Base-by-base conservation (phyloP, 37 sponge, comb jelly and placozoan species). In the Petrosia ficiformis region DNA sequence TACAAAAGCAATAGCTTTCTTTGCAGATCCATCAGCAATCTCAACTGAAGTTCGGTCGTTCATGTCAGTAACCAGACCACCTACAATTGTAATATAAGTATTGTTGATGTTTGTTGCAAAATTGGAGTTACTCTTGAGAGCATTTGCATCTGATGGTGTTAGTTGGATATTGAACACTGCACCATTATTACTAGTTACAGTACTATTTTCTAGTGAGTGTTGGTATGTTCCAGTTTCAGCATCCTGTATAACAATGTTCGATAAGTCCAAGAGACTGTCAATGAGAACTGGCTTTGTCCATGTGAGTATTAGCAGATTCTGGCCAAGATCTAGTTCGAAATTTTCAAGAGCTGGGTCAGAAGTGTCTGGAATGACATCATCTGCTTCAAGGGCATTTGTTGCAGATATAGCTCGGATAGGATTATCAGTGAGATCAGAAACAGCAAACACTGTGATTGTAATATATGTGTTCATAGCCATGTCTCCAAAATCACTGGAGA, bases 301-400 rank as follows among this genome's bases (percentile, higher is more conserved):
- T 37, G 72, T 65, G 30, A 93, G 77, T 16, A 77, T 82, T 34
- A 86, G 83, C 22, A 70, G 72, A 19, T 73, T 81, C 4, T 61
- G 48, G 63, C 87, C 80, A 26, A 91, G 68, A 48, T 91, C 76
- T 1, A 95, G 65, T 52, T 91, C 83, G 69, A 95, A 95, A 28
- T 76, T 44, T 38, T 77, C 89, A 33, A 95, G 80, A 4, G 57
- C 31, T 24, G 95, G 95, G 67, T 72, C 54, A 8, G 71, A 58
- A 48, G 59, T 58, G 61, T 95, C 95, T 33, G 66, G 41, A 58
- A 77, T 67, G 36, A 89, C 84, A 31, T 65, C 69, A 35, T 37
- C 28, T 33, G 93, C 87, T 70, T 69, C 73, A 21, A 76, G 42
- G 5, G 87, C 86, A 75, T 41, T 56, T 6, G 75, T 87, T 30